Conservation (phyloP, 2,797 vertebrate genomes). For the Benthosema pterotum region DNA sequence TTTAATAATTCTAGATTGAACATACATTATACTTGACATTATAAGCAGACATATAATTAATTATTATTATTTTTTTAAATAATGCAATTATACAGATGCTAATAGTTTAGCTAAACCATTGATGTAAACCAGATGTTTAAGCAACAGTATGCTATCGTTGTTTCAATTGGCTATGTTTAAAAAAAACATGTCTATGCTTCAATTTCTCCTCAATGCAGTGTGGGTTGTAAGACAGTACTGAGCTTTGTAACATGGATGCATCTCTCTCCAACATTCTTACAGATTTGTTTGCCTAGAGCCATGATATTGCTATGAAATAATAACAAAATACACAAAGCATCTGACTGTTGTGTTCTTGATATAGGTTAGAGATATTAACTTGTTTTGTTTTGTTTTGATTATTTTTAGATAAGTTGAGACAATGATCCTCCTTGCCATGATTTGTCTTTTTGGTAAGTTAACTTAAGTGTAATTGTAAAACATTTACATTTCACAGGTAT, state of each 20-base stretch:
- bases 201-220: constrained; percentile 41
- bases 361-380: background rate
- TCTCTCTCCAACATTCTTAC: constrained; percentile 25
- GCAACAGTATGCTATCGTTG: constrained; percentile 51
- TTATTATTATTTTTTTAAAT: too few relatives aligned
- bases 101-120: constrained; percentile 13
- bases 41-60: too few relatives aligned
- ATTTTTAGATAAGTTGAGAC: constrained; percentile 51
- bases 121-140: constrained; percentile 21
- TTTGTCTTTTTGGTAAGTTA: constrained; percentile 75
- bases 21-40: too few relatives aligned
- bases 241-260: constrained; percentile 21
- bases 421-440: constrained; percentile 64
- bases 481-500: background rate
- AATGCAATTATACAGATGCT: too few relatives aligned
- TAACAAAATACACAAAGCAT: constrained; percentile 3
- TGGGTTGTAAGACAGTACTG: constrained; percentile 37
- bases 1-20: too few relatives aligned
- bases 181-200: too few relatives aligned
- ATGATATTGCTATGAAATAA: constrained; percentile 8
- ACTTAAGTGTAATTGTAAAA: background rate
- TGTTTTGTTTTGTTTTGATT: constrained; percentile 19
- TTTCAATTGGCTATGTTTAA: constrained; percentile 29
- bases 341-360: background rate
- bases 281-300: constrained; percentile 29